These are phyloP conservation scores for Procavia capensis DNA, from an alignment of 2,113 vertebrate genomes.

Conservation along the genomic window DNA sequence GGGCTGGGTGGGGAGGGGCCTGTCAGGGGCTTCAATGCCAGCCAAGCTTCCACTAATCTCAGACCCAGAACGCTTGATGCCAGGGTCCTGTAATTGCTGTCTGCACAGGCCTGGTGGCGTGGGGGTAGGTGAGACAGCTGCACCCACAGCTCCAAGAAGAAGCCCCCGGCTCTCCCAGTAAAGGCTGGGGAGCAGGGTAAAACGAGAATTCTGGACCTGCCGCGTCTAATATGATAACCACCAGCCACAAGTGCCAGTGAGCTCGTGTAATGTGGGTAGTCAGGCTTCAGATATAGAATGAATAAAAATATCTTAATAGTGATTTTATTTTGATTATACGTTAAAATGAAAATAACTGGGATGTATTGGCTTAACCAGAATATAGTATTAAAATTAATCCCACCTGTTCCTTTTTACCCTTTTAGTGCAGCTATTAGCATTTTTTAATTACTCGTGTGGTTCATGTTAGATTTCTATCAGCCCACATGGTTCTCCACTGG, in stretches of 20 bases:
- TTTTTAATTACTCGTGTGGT: not conserved
- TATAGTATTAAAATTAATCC: not conserved
- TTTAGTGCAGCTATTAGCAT: not conserved
- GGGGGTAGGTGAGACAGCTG: not conserved
- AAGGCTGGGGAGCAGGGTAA: not conserved
- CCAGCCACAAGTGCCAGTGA: rapidly evolving
- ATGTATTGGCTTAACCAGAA: not conserved
- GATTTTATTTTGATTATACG: not conserved
- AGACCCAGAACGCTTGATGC: not conserved
- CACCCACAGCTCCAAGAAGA: not conserved
- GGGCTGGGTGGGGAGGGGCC: not conserved
- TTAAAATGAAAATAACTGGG: not conserved
- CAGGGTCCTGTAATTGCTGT: not conserved
- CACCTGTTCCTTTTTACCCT: not conserved
- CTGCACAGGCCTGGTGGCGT: not conserved
- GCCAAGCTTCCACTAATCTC: not conserved
- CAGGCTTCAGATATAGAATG: not conserved
- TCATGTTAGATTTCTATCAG: not conserved
- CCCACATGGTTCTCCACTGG: not conserved
- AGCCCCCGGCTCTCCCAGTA: too few relatives aligned
- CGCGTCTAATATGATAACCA: rapidly evolving
- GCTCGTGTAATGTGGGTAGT: too few relatives aligned
- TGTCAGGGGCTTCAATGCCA: not conserved
- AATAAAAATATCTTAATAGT: not conserved
- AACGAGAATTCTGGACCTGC: not conserved